Evolutionary conservation across 2,888 invertebrate genomes (phyloP).

Genomic region (Nomada fucata): DNA sequence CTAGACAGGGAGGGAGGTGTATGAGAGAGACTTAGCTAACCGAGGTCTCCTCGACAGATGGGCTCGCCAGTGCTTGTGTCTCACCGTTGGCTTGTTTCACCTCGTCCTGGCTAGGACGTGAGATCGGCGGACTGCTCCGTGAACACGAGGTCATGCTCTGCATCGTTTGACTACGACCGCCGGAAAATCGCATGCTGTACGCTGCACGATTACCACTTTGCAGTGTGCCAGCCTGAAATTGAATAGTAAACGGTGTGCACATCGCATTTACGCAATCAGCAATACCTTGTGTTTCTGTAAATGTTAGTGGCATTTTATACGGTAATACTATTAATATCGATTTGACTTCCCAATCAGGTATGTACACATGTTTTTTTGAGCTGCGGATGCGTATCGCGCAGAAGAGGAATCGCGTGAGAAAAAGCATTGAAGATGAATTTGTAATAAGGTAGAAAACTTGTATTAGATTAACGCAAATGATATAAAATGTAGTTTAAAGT

Average conservation of each 20-base stretch:
- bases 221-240: constrained; percentile 72
- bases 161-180: constrained; percentile 85
- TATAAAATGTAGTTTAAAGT: no score
- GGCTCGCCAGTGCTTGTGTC: constrained; percentile 77
- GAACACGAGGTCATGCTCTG: constrained; percentile 85
- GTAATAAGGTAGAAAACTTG: no score
- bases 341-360: no score
- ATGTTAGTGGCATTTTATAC: no score
- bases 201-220: constrained; percentile 79
- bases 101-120: constrained; percentile 66
- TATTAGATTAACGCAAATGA: no score
- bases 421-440: no score
- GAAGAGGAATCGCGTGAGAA: no score
- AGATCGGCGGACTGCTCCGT: constrained; percentile 79
- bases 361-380: no score
- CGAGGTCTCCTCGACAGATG: constrained; percentile 81
- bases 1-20: constrained; percentile 76
- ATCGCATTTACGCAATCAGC: no score
- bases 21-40: constrained; percentile 80
- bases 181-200: constrained; percentile 85
- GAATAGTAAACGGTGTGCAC: neutral
- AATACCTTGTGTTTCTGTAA: no score
- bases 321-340: no score
- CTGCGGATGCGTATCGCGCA: no score
- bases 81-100: constrained; percentile 80